These are phyloP conservation scores for Odontomachus brunneus DNA, from an alignment of 1,140 invertebrate genomes.

Conservation along the genomic window DNA sequence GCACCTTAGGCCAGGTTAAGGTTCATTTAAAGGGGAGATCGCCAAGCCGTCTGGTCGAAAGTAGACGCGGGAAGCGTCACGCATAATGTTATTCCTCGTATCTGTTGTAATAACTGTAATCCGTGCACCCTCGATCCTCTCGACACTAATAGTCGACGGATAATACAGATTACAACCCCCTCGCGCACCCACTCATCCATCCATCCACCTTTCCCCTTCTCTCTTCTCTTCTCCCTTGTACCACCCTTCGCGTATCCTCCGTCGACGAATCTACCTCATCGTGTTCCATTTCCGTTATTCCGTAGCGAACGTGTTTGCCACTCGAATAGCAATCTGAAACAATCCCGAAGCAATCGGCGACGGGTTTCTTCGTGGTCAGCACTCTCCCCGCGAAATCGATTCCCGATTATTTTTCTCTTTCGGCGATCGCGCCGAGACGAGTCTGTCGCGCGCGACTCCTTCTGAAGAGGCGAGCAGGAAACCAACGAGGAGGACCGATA, in stretches of 20 bases:
- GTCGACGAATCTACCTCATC: conserved; percentile 63
- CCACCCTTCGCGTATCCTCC: conserved; percentile 43
- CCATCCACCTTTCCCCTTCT: conserved; percentile 40
- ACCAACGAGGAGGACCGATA: background rate
- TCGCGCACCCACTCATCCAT: conserved; percentile 48
- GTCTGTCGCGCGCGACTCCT: background rate
- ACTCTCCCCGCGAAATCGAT: conserved; percentile 74
- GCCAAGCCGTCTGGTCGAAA: conserved; percentile 17
- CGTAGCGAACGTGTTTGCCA: conserved; percentile 79
- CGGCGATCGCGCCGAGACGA: conserved; percentile 14
- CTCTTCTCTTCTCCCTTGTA: background rate
- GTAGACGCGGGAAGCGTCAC: conserved; percentile 69
- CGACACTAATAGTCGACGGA: conserved; percentile 82
- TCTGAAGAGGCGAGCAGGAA: background rate
- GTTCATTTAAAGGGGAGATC: conserved; percentile 68
- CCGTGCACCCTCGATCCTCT: conserved; percentile 80
- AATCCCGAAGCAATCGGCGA: conserved; percentile 79
- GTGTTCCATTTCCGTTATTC: conserved; percentile 66
- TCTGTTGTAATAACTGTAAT: conserved; percentile 81
- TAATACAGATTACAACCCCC: conserved; percentile 82
- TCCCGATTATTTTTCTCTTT: conserved; percentile 65
- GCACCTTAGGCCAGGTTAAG: conserved; percentile 26
- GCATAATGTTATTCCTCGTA: conserved; percentile 81
- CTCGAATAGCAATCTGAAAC: conserved; percentile 81
- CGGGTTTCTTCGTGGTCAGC: conserved; percentile 78